phyloP scores from a whole-genome alignment of 1,140 invertebrate species.

The Battus philenor region DNA sequence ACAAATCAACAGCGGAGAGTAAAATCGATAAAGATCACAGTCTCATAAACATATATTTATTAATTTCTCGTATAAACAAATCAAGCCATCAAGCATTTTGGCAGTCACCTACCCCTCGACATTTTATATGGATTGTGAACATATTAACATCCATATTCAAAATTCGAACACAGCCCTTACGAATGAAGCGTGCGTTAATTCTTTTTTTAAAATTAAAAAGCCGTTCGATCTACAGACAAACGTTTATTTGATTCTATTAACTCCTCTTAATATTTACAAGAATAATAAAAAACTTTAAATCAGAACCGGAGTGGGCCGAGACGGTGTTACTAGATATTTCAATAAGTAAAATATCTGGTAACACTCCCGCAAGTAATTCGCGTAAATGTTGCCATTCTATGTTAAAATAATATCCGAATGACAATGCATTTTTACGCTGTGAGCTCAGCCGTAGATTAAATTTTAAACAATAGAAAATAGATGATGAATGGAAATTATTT shows the following conservation, averaged over 20 bases:
- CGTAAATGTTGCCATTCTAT: conserved; percentile 34
- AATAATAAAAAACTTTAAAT: conserved; percentile 40
- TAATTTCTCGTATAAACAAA: background rate
- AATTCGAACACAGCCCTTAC: conserved; percentile 36
- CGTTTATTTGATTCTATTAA: conserved; percentile 9
- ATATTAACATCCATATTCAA: conserved; percentile 48
- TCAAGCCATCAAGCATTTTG: too few species aligned
- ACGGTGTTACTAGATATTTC: conserved; percentile 25
- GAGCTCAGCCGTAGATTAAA: too few species aligned
- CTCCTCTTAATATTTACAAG: conserved; percentile 54
- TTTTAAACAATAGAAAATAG: too few species aligned
- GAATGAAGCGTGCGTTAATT: conserved; percentile 39
- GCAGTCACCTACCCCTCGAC: too few species aligned
- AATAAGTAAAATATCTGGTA: conserved; percentile 18
- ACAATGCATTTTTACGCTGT: conserved; percentile 5
- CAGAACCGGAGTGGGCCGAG: background rate
- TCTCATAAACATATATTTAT: conserved; percentile 28
- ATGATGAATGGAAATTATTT: too few species aligned
- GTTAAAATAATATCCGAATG: conserved; percentile 53
- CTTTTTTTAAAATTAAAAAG: conserved; percentile 20
- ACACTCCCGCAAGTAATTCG: background rate
- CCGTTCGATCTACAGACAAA: conserved; percentile 11
- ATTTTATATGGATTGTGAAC: conserved; percentile 58
- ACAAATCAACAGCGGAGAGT: too few species aligned
- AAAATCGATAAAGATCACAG: too few species aligned